These are phyloP conservation scores for Drosophila asahinai DNA, from an alignment of 1,140 invertebrate genomes.

Conservation along the genomic window DNA sequence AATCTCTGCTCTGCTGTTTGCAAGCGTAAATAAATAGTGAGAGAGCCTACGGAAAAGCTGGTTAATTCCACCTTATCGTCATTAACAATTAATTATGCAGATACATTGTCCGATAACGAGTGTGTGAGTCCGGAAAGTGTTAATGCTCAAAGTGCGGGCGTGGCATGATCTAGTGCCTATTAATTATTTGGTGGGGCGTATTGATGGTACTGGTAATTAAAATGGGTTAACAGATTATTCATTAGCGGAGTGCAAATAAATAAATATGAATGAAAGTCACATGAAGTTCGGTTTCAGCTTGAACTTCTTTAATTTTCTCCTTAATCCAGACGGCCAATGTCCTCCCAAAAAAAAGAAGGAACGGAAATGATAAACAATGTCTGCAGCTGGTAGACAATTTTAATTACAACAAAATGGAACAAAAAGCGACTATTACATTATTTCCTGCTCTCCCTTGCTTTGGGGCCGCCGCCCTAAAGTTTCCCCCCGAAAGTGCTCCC, in stretches of 20 bases:
- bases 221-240: slow-evolving; percentile 4
- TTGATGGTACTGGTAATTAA: not conserved
- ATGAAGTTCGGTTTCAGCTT: slow-evolving; percentile 1
- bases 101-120: slow-evolving; percentile 39
- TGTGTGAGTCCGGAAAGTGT: slow-evolving; percentile 2
- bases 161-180: slow-evolving; percentile 27
- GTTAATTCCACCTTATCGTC: slow-evolving; percentile 68
- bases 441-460: slow-evolving; percentile 21
- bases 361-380: slow-evolving; percentile 62
- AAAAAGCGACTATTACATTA: slow-evolving; percentile 24
- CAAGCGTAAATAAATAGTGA: slow-evolving; percentile 57
- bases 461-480: slow-evolving; percentile 33
- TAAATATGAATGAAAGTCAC: slow-evolving; percentile 3
- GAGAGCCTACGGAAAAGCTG: slow-evolving; percentile 16
- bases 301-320: slow-evolving; percentile 14
- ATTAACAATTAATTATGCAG: slow-evolving; percentile 81
- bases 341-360: slow-evolving; percentile 6
- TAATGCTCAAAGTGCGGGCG: slow-evolving; percentile 17
- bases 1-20: slow-evolving; percentile 44
- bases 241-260: not conserved
- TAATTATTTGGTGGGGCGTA: slow-evolving; percentile 21
- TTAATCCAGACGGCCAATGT: slow-evolving; percentile 46
- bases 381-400: slow-evolving; percentile 63
- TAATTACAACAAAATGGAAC: slow-evolving; percentile 68
- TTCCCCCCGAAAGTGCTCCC: not conserved